Base-by-base conservation (phyloP, 2,888 invertebrate genomes). In the Phyto melanocephala region DNA sequence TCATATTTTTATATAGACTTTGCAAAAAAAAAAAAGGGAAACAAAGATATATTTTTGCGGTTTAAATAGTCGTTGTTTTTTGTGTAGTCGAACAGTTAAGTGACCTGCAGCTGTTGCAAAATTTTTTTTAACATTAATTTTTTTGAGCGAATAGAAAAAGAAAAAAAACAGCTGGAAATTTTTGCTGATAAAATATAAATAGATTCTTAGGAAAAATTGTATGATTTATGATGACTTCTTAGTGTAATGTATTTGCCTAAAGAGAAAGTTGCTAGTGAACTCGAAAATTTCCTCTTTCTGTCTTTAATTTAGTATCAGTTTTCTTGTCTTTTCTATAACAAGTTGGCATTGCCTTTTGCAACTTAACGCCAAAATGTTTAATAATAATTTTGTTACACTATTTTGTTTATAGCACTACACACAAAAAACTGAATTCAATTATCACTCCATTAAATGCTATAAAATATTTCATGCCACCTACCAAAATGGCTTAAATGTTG, bases 1-100 rank as follows among this genome's bases (percentile, higher is more conserved):
- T 88, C 88, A 89, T 88, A 88, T 82, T 80, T 85, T 70, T 86
- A 6, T 28, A 80, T 85, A 87, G 86, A 85, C 87, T 85, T 78
- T 74, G 84, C 28, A 83, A 70, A 81, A 84, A 74, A n/a, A n/a
- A n/a, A n/a, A n/a, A n/a, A n/a, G n/a, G n/a, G n/a, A n/a, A n/a
- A n/a, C n/a, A n/a, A 42, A 65, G 37, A 22, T n/a, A 72, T 24
- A 72, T 54, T 79, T 63, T 45, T 75, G 75, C 75, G 79, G 70
- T 75, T 79, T 17, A 40, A 54, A 45, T 6, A 22, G 22, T 33
- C 10, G 24, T n/a, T n/a, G n/a, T n/a, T n/a, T n/a, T n/a, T n/a
- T n/a, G 15, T 65, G 52, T 50, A 11, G 13, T 33, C 22, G 6
- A 6, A 22, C 52, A 13, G n/a, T 35, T 62, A 15, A 28, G 20